Evolutionary conservation across 2,797 vertebrate genomes (phyloP).

Genomic region (Alfaro cultratus): DNA sequence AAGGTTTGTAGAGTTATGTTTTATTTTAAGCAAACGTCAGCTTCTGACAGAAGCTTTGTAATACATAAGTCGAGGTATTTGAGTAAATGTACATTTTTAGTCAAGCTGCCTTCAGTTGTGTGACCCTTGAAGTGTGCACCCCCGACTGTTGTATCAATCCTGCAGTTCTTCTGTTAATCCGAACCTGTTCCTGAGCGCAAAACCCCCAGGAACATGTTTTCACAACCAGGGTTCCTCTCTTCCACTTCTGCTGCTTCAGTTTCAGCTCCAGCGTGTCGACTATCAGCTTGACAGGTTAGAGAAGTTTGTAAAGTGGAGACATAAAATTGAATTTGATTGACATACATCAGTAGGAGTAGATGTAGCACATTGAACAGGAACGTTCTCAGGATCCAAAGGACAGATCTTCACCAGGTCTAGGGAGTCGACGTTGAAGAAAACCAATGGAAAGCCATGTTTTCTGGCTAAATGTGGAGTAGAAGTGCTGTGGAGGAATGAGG

Average conservation of each 20-base stretch:
- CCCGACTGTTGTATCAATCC: constrained; percentile 14
- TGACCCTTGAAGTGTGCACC: constrained; percentile 25
- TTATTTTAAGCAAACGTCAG: background rate
- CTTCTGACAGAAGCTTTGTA: background rate
- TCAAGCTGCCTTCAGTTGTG: constrained; percentile 8
- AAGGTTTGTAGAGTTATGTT: background rate
- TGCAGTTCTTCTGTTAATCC: constrained; percentile 2
- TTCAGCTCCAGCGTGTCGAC: constrained; percentile 43
- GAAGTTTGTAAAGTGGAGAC: background rate
- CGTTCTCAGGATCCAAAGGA: constrained; percentile 52
- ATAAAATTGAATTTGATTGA: background rate
- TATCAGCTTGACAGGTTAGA: constrained; percentile 30
- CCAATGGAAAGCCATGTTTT: constrained; percentile 47
- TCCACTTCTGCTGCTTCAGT: constrained; percentile 15
- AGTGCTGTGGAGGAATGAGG: constrained; percentile 52
- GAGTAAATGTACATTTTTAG: background rate
- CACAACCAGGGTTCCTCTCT: constrained; percentile 29
- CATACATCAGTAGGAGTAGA: constrained; percentile 19
- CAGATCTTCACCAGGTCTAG: constrained; percentile 13
- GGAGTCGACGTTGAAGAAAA: constrained; percentile 19
- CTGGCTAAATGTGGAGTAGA: constrained; percentile 29
- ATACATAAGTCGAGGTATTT: background rate
- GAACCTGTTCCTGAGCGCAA: constrained; percentile 21
- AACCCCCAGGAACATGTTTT: constrained; percentile 32
- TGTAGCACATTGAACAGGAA: constrained; percentile 25